These are phyloP conservation scores for human DNA, from an alignment of 2,113 vertebrate genomes.

Conservation along the genomic window GRCh38 chr4:84816001-84816500, in stretches of 20 bases:
- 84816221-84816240: not conserved
- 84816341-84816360: not conserved
- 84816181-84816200: not conserved
- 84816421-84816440: not conserved
- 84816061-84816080: not conserved
- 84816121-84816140: not conserved
- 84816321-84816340: not conserved
- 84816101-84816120: not conserved
- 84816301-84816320: not conserved
- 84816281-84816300: not conserved
- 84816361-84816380: too few relatives aligned
- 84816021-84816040: not conserved
- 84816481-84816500: not conserved
- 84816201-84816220: not conserved
- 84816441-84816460: not conserved
- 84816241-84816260: not conserved
- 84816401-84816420: not conserved
- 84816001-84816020: not conserved
- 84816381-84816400: not conserved
- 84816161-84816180: not conserved
- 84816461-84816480: not conserved
- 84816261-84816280: not conserved
- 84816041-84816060: not conserved
- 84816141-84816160: not conserved
- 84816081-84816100: not conserved